Conservation (phyloP, 2,113 vertebrate genomes). For the Bagarius yarrelli region DNA sequence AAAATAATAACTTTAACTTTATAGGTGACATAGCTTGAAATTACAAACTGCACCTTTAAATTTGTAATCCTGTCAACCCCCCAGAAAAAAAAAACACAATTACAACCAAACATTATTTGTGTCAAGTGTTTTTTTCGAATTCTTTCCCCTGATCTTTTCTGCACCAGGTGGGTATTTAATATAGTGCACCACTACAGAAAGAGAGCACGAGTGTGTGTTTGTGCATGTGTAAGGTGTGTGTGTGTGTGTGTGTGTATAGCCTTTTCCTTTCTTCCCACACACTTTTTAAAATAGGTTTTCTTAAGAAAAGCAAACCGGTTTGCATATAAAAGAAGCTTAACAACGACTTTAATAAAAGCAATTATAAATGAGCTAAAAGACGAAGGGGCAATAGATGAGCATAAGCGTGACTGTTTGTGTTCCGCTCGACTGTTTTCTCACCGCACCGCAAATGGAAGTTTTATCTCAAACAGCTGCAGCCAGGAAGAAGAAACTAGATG, state of each 20-base stretch:
- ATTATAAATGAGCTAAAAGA: constrained; percentile 93
- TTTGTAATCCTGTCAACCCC: neutral
- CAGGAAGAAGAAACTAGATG: neutral
- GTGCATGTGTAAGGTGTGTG: too few species aligned
- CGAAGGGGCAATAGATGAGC: constrained; percentile 67
- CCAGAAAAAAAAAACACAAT: neutral
- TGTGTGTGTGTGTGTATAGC: neutral
- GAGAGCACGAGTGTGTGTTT: too few species aligned
- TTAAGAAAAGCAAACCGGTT: constrained; percentile 78
- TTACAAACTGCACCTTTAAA: neutral
- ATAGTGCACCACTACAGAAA: neutral
- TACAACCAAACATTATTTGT: too few species aligned
- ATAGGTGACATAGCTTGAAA: too few species aligned
- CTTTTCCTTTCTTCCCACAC: constrained; percentile 15
- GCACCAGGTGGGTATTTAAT: constrained; percentile 48
- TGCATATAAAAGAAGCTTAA: constrained; percentile 78
- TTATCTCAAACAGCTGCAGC: constrained; percentile 25
- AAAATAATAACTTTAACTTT: too few species aligned
- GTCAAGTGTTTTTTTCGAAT: constrained; percentile 8
- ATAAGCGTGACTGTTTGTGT: constrained; percentile 47
- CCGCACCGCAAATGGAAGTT: constrained; percentile 18
- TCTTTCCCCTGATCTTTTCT: constrained; percentile 7
- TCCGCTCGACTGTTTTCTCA: neutral
- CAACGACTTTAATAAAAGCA: constrained; percentile 79
- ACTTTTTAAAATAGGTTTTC: constrained; percentile 74